Conservation (phyloP, 2,797 vertebrate genomes). For the Typhlichthys subterraneus region DNA sequence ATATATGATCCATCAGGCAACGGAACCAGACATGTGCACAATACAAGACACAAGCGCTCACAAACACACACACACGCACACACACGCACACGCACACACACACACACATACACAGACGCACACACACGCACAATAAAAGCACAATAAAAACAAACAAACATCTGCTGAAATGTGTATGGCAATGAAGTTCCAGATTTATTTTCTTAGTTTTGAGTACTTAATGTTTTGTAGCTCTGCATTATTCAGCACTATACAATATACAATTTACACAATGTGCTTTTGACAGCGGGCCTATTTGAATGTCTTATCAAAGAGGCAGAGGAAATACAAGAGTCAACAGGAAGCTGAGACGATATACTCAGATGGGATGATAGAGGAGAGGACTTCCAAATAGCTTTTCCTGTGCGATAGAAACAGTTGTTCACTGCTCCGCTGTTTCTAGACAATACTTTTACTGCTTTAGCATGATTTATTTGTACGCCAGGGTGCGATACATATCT, state of each 20-base stretch:
- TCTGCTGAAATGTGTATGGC: conserved; percentile 19
- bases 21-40: conserved; percentile 12
- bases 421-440: conserved; percentile 36
- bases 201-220: conserved; percentile 51
- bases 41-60: conserved; percentile 9
- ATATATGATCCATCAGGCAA: conserved; percentile 15
- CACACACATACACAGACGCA: conserved; percentile 2
- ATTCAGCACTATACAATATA: conserved; percentile 44
- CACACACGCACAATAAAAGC: not conserved
- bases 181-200: conserved; percentile 49
- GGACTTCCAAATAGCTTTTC: conserved; percentile 72
- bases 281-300: conserved; percentile 69
- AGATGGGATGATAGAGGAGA: conserved; percentile 71
- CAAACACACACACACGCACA: not conserved
- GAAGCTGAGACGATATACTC: conserved; percentile 76
- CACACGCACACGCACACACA: not conserved
- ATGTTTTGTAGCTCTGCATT: conserved; percentile 48
- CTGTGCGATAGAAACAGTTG: conserved; percentile 60
- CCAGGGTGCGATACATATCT: not conserved
- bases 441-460: conserved; percentile 20
- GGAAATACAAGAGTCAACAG: conserved; percentile 82
- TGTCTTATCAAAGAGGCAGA: conserved; percentile 81
- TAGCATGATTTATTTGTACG: conserved; percentile 6
- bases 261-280: conserved; percentile 55
- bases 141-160: conserved; percentile 16